Evolutionary conservation across 2,888 invertebrate species (phyloP).

Genomic region (Callyntrura sp.): DNA sequence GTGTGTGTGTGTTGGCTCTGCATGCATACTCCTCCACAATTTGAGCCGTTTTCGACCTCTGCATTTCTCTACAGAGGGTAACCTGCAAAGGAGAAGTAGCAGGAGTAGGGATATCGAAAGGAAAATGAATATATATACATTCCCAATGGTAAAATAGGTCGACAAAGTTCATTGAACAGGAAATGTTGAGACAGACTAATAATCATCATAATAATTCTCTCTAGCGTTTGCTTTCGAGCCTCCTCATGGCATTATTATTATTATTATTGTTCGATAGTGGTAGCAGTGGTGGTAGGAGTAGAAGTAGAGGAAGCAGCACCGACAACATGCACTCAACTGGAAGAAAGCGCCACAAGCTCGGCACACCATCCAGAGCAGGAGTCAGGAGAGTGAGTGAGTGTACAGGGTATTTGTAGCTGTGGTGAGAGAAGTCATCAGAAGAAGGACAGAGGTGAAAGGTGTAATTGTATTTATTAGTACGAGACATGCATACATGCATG

Average conservation of each 20-base stretch:
- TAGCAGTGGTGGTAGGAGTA: neutral
- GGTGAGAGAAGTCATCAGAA: constrained; percentile 16
- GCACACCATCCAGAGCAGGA: neutral
- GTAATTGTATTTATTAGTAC: constrained; percentile 52
- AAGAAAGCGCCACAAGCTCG: constrained; percentile 27
- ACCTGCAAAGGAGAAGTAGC: neutral
- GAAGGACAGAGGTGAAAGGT: constrained; percentile 44
- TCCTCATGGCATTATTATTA: constrained; percentile 34
- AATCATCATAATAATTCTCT: constrained; percentile 73
- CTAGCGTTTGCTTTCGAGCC: constrained; percentile 43
- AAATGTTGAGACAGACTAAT: constrained; percentile 75
- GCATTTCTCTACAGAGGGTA: constrained; percentile 4
- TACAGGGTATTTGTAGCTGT: neutral
- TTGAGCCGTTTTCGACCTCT: neutral
- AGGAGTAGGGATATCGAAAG: neutral
- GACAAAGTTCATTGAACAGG: constrained; percentile 77
- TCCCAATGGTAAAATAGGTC: constrained; percentile 59
- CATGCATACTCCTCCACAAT: constrained; percentile 22
- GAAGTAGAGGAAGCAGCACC: constrained; percentile 7
- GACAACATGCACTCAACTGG: constrained; percentile 33
- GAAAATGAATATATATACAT: constrained; percentile 7
- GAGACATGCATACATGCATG: constrained; percentile 57
- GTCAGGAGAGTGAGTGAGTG: neutral
- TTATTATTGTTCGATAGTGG: constrained; percentile 39
- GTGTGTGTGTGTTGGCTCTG: neutral